Conservation (phyloP, 2,113 vertebrate genomes). For the Furnarius figulus region DNA sequence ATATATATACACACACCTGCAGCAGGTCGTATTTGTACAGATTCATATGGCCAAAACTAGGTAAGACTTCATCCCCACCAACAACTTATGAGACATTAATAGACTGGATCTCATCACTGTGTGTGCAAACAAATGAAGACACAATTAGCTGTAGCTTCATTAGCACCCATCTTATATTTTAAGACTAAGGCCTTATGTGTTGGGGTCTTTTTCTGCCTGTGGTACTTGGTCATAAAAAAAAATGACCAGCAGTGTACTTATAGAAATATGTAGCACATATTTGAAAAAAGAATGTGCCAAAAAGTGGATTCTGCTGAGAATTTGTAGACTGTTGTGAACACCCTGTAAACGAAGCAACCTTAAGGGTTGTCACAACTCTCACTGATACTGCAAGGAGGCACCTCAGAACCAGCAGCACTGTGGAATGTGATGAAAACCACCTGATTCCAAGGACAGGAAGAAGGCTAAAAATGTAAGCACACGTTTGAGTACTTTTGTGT, state of each 20-base stretch:
- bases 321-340: neutral
- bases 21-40: neutral
- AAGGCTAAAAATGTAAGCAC: neutral
- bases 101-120: neutral
- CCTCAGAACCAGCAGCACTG: neutral
- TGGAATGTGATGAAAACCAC: neutral
- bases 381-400: rapidly evolving
- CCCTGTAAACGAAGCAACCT: neutral
- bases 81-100: neutral
- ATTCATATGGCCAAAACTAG: neutral
- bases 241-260: neutral
- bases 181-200: neutral
- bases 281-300: neutral
- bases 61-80: neutral
- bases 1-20: no score
- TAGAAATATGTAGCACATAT: neutral
- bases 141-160: neutral
- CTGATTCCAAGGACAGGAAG: neutral
- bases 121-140: neutral
- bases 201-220: neutral
- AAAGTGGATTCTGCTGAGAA: neutral
- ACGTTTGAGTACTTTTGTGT: neutral
- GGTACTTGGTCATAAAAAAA: neutral
- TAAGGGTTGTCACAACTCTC: neutral
- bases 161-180: neutral